Conservation (phyloP, 64 coral and sea anemone species). For the Dendronephthya gigantea region DNA sequence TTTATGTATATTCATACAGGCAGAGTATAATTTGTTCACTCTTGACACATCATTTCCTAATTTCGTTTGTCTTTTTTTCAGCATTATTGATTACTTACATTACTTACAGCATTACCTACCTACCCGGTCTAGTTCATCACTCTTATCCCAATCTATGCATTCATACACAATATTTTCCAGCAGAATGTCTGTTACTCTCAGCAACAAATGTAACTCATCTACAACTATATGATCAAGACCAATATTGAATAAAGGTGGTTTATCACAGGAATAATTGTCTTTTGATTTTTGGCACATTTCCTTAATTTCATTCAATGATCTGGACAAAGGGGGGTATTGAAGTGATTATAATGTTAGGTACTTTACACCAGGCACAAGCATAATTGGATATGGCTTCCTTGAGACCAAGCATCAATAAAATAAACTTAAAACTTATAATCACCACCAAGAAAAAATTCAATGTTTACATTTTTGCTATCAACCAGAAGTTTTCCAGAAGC, state of each 20-base stretch:
- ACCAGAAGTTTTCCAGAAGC: background rate
- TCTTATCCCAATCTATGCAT: slow-evolving; percentile 8
- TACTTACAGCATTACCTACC: too few species aligned
- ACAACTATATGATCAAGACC: background rate
- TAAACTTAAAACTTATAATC: slow-evolving; percentile 10
- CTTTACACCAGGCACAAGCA: slow-evolving; percentile 29
- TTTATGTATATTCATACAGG: too few species aligned
- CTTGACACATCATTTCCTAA: too few species aligned
- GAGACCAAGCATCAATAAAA: background rate
- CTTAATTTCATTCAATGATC: background rate
- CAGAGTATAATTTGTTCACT: too few species aligned
- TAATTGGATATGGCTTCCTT: slow-evolving; percentile 14
- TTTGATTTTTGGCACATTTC: background rate
- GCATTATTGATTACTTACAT: too few species aligned
- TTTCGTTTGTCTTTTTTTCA: too few species aligned
- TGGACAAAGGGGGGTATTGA: background rate
- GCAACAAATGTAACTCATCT: slow-evolving; percentile 31
- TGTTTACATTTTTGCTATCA: background rate
- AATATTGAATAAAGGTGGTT: slow-evolving; percentile 19
- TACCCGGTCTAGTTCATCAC: background rate
- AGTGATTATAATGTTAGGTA: background rate
- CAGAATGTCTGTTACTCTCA: slow-evolving; percentile 5
- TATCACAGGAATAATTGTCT: slow-evolving; percentile 25
- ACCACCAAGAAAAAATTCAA: background rate
- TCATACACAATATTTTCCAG: slow-evolving; percentile 20